Conservation (phyloP, 2,113 vertebrate species). For the Dinomys branickii region DNA sequence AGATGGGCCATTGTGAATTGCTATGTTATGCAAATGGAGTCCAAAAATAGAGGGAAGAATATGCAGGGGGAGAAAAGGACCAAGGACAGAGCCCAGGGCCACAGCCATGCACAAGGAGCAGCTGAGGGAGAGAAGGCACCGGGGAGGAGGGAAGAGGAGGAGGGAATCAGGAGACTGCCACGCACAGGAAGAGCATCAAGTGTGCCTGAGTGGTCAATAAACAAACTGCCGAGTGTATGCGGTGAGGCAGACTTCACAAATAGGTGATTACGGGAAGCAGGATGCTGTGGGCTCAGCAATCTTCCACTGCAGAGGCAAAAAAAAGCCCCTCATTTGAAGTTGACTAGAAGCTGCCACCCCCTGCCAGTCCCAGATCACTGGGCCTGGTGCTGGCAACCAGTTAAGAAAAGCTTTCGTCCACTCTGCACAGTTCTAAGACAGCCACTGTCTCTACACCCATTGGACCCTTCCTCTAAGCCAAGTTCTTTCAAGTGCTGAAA, state of each 20-base stretch:
- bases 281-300: not conserved
- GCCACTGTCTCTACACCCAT: not conserved
- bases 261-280: not conserved
- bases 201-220: fast-evolving
- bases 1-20: not conserved
- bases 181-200: fast-evolving
- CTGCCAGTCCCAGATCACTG: not conserved
- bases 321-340: not conserved
- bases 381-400: not conserved
- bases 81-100: constrained; percentile 51
- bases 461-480: constrained; percentile 30
- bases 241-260: not conserved
- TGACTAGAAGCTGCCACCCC: too few relatives aligned
- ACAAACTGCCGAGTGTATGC: fast-evolving
- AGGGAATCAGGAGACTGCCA: not conserved
- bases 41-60: not conserved
- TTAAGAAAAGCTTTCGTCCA: not conserved
- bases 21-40: not conserved
- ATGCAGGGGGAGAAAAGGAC: not conserved
- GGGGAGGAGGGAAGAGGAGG: not conserved
- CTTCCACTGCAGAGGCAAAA: not conserved
- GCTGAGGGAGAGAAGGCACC: not conserved
- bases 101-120: not conserved
- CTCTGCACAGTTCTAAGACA: not conserved
- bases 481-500: constrained; percentile 55